Evolutionary conservation across 2,888 invertebrate species (phyloP), one percentile per base, ranked within the genome.

Genomic region (Ophion slaviceki): DNA sequence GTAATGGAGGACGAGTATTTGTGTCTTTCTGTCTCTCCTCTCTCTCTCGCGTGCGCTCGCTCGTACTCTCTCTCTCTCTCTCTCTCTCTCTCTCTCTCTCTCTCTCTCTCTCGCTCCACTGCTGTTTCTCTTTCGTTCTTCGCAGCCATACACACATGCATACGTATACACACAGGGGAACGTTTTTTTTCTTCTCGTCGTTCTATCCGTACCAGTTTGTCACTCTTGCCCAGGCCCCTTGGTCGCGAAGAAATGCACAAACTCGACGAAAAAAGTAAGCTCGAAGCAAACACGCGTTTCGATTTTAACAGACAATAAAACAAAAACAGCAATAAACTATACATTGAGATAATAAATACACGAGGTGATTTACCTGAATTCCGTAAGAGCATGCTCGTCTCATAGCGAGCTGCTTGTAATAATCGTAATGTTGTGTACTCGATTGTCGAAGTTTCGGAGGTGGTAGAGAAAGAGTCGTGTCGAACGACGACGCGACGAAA

Each of bases 1-100:
- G 92, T 90, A 93, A 93, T 93, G 93, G 93, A 93, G 93, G 93
- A 91, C 92, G 91, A 91, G 90, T 91, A 77, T 86, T 89, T 85
- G 82, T 84, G 77, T 84, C 78, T 88, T 82, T 90, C 85, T 76
- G 85, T 85, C 84, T 88, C 72, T 72, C 75, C 75, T 84, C 84
- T 72, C 82, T 87, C 85, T 82, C 84, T 57, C 32, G 20, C 77
- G 6, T 64, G n/a, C 53, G 32, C 28, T 70, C 59, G 77, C 81
- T 82, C 82, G 76, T 81, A 86, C 85, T 72, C 83, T 82, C 82
- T 78, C 82, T 87, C 85, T 76, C 86, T 85, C 82, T 79, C 80
- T 87, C 85, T 84, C 85, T 68, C 45, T 20, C 67, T 40, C 20
- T 75, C 85, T 72, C 83, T 82, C 82, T 78, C 82, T 87, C 85